Conservation (phyloP, 1,140 invertebrate genomes). For the Lycorma delicatula region DNA sequence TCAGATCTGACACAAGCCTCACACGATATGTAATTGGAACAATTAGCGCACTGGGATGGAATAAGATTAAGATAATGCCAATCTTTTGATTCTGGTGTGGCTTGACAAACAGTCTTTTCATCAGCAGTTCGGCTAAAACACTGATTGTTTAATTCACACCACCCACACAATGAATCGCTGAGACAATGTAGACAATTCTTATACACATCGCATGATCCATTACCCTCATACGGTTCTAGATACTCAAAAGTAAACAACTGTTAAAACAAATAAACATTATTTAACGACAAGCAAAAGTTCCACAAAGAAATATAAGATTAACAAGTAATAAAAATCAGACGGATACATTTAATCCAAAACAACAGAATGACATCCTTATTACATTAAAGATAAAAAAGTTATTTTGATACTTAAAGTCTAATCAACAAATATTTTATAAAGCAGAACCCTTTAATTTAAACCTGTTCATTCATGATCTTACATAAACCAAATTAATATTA, state of each 20-base stretch:
- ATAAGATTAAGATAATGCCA: conserved; percentile 74
- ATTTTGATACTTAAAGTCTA: too few relatives aligned
- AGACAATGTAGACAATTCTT: conserved; percentile 80
- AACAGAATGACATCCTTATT: neutral
- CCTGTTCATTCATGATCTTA: too few relatives aligned
- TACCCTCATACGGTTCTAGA: conserved; percentile 70
- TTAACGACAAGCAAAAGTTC: neutral
- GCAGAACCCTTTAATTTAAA: too few relatives aligned
- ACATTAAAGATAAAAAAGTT: too few relatives aligned
- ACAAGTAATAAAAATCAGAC: too few relatives aligned
- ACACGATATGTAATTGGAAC: conserved; percentile 81
- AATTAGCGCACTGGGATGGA: conserved; percentile 72
- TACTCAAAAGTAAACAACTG: conserved; percentile 79
- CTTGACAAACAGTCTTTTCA: conserved; percentile 37
- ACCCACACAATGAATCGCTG: conserved; percentile 80
- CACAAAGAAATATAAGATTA: neutral
- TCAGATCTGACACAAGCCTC: conserved; percentile 58
- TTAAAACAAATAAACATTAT: conserved; percentile 2
- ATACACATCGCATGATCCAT: conserved; percentile 68
- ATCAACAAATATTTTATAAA: too few relatives aligned
- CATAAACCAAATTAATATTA: too few relatives aligned
- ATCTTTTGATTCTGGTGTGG: conserved; percentile 35
- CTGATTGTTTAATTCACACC: conserved; percentile 65
- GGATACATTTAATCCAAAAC: too few relatives aligned
- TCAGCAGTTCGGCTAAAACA: conserved; percentile 53